Conservation (phyloP, 2,797 vertebrate species). For the Rhodeus uyekii region DNA sequence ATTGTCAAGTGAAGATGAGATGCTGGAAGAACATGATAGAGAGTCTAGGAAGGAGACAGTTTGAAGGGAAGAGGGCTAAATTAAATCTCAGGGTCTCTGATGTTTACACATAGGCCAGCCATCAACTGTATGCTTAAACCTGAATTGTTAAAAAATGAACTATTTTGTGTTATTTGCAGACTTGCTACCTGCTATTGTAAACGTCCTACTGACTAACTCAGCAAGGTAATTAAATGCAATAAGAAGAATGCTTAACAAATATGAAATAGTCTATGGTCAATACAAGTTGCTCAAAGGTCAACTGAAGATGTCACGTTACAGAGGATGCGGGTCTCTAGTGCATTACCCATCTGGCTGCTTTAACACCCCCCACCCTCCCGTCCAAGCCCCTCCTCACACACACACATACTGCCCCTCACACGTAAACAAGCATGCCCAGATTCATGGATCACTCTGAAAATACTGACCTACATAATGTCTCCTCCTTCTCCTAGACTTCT, state of each 20-base stretch:
- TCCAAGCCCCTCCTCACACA: constrained; percentile 53
- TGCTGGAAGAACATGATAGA: neutral
- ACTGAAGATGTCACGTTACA: neutral
- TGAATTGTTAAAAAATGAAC: neutral
- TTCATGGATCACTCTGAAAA: constrained; percentile 77
- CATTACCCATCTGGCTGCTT: constrained; percentile 47
- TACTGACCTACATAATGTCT: constrained; percentile 78
- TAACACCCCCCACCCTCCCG: constrained; percentile 17
- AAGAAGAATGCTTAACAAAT: neutral
- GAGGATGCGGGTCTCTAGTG: constrained; percentile 14
- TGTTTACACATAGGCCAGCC: constrained; percentile 27
- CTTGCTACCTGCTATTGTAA: neutral
- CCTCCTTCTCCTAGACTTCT: constrained; percentile 60
- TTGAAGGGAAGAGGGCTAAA: neutral
- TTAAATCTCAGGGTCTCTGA: constrained; percentile 3
- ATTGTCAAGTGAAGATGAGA: neutral
- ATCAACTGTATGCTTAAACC: neutral
- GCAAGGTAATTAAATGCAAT: neutral
- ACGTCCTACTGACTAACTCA: neutral
- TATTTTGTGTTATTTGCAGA: neutral
- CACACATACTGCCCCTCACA: constrained; percentile 66
- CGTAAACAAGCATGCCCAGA: constrained; percentile 73
- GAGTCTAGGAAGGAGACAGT: neutral
- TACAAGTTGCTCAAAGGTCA: neutral
- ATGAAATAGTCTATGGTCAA: neutral